Evolutionary conservation across 2,797 vertebrate species (phyloP), one percentile per base, ranked within the genome.

Genomic region (Centropyge bicolor): DNA sequence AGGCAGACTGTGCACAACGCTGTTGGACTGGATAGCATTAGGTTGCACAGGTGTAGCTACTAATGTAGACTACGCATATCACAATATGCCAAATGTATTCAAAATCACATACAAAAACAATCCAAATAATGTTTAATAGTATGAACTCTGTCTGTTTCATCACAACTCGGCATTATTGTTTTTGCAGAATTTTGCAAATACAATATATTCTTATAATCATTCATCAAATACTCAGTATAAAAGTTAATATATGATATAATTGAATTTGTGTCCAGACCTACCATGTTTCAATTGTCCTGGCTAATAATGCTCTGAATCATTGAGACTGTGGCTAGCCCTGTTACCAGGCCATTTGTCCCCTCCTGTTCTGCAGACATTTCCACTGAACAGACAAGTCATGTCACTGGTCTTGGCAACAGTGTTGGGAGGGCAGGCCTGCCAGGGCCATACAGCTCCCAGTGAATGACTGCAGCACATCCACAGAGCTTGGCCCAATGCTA

Each of bases 401-500:
- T 70, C 67, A 59, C 36, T 64, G 73, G 43, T 70, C 78, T 48
- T 64, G 57, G 55, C 55, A 76, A 56, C 41, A 70, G 24, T 76
- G 67, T 70, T 75, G 7, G 22, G 20, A 72, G 66, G 56, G 19
- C 76, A 76, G 63, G 66, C 43, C 68, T 75, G 65, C 49, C 65
- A 41, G n/a, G 40, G 84, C 60, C 70, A 66, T 72, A 76, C 17
- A 52, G 70, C 66, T 61, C 43, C 61, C 35, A 76, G 75, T 67
- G 74, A 73, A 78, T 64, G 77, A 83, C 80, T 83, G 61, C 72
- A 81, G 77, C 62, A 76, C 74, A 81, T 86, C 76, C 76, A 85
- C 52, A 84, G 66, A 85, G 68, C 46, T 64, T 77, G 65, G 52
- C 70, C 89, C 79, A 90, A 88, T 86, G 80, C 78, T 89, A 57